Base-by-base conservation (phyloP, 2,888 invertebrate species). In the Cataglyphis livida region DNA sequence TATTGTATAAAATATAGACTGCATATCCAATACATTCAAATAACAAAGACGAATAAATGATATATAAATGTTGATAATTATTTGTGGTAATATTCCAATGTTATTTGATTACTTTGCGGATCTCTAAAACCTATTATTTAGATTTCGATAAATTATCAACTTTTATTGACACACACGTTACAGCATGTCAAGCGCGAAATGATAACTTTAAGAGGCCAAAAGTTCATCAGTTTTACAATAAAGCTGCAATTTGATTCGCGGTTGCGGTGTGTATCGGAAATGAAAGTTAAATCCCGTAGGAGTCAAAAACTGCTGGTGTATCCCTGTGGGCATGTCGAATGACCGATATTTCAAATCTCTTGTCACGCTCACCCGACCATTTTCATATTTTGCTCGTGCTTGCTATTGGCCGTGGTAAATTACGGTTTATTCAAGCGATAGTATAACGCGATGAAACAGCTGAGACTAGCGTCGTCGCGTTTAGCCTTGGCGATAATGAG, bases 201-300 rank as follows among this genome's bases (percentile, higher is more conserved):
- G n/a, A 48, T 76, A n/a, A 28, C 21, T 38, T 21, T 7, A 38
- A 65, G n/a, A 25, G 65, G 35, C 51, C 28, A 41, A 38, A 25
- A 6, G 54, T 75, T 74, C 21, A 61, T 57, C 28, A 15, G 64
- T 81, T 38, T 75, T 6, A 76, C 21, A n/a, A 12, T 51, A 38
- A 48, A 18, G n/a, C 1, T 57, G 41, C 38, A 12, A 74, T 75
- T 44, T 44, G 57, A 65, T 28, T 54, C 25, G 57, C 32, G 38
- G 25, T 65, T 38, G 32, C 6, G 25, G 38, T 35, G 28, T 35
- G 18, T 65, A 41, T 15, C 62, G 35, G 75, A 75, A 81, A 81
- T 64, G 62, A 64, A 44, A 81, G 64, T 57, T 65, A 82, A 82
- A 82, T 82, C 65, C 65, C 25, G 44, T 65, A 51, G 6, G 44